phyloP scores from a whole-genome alignment of 1,140 invertebrate genomes.

The Hestina assimilis region DNA sequence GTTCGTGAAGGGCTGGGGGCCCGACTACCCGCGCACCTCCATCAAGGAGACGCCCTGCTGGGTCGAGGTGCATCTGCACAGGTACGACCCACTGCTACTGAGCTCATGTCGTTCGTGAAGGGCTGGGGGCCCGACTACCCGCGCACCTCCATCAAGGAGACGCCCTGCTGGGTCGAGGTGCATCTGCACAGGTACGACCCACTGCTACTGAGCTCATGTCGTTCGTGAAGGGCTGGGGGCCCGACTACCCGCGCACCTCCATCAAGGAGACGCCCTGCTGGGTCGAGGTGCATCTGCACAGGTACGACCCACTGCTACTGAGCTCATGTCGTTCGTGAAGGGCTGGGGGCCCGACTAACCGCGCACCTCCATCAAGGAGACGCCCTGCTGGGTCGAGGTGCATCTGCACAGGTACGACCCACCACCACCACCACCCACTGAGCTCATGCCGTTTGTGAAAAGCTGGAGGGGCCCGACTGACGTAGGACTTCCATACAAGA shows the following conservation, averaged over 20 bases:
- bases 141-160: slow-evolving; percentile 97
- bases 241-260: slow-evolving; percentile 96
- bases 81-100: slow-evolving; percentile 45
- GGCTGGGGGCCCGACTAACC: slow-evolving; percentile 99
- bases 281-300: slow-evolving; percentile 98
- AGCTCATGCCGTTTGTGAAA: slow-evolving; percentile 99
- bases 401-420: slow-evolving; percentile 88
- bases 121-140: slow-evolving; percentile 99
- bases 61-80: slow-evolving; percentile 98
- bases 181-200: slow-evolving; percentile 88
- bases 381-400: slow-evolving; percentile 99
- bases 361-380: slow-evolving; percentile 97
- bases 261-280: slow-evolving; percentile 99
- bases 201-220: no score
- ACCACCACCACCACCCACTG: no score
- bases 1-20: slow-evolving; percentile 99
- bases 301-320: no score
- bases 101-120: slow-evolving; percentile 99
- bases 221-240: slow-evolving; percentile 99
- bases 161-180: slow-evolving; percentile 99
- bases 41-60: slow-evolving; percentile 99
- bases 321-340: slow-evolving; percentile 99
- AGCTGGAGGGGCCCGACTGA: slow-evolving; percentile 98
- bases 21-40: slow-evolving; percentile 97
- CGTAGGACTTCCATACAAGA: slow-evolving; percentile 97